These are phyloP conservation scores for Gadopsis marmoratus DNA, from an alignment of 2,797 vertebrate genomes.

Conservation along the genomic window DNA sequence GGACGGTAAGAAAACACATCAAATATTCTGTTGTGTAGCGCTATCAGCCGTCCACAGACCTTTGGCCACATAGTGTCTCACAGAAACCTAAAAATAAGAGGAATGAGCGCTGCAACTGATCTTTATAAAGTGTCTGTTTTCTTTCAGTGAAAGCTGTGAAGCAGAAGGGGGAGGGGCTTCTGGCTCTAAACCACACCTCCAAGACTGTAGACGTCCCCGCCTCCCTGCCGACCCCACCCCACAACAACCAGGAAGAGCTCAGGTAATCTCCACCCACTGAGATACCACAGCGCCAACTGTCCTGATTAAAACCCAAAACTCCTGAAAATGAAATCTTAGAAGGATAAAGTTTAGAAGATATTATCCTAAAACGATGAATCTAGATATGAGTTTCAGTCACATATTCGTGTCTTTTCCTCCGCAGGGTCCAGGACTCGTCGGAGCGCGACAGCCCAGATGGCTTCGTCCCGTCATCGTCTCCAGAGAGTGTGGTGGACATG, in stretches of 20 bases:
- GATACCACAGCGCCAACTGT: too few relatives aligned
- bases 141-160: slow-evolving; percentile 74
- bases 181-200: slow-evolving; percentile 88
- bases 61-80: not conserved
- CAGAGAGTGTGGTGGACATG: slow-evolving; percentile 92
- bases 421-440: slow-evolving; percentile 89
- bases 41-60: not conserved
- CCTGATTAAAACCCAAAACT: too few relatives aligned
- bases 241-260: slow-evolving; percentile 97
- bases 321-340: not conserved
- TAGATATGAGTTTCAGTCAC: not conserved
- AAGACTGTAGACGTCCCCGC: slow-evolving; percentile 96
- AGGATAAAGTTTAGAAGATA: not conserved
- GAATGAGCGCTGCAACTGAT: not conserved
- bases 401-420: not conserved
- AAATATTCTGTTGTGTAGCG: too few relatives aligned
- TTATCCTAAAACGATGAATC: not conserved
- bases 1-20: slow-evolving; percentile 78
- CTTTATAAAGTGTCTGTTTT: not conserved
- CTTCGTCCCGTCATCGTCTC: slow-evolving; percentile 95
- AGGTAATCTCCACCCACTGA: slow-evolving; percentile 79
- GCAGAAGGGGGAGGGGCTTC: slow-evolving; percentile 90
- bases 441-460: slow-evolving; percentile 90
- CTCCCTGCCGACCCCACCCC: slow-evolving; percentile 97
- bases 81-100: not conserved